Evolutionary conservation across 2,888 invertebrate genomes (phyloP), one percentile per base, ranked within the genome.

Genomic region (Lycocerus yunnanus): DNA sequence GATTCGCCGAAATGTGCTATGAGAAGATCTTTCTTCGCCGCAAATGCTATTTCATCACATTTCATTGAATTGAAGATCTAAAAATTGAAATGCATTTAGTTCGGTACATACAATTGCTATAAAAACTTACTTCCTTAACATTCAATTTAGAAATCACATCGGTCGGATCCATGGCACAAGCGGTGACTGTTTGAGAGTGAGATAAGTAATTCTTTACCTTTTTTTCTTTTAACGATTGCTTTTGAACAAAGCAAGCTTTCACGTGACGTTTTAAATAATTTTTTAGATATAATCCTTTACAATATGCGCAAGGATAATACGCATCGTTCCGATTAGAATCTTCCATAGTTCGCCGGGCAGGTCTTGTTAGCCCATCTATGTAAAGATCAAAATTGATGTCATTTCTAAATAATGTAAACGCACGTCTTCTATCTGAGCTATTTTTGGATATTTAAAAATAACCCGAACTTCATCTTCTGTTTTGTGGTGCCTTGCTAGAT

Each of bases 41-140:
- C 78, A 68, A 78, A 78, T 14, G 78, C 58, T 58, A 80, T 78
- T 24, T 78, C 68, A 72, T 79, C 78, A 10, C 74, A 76, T 68
- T 69, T 80, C 78, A 80, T 79, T 18, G 66, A 71, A 69, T 78
- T 72, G 70, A 79, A 79, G 20, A 80, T 78, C 78, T 80, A 69
- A 69, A 68, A 21, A 20, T 15, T 43, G 21, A 61, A 66, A 69
- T n/a, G n/a, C n/a, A n/a, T n/a, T n/a, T n/a, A n/a, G n/a, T n/a
- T n/a, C n/a, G n/a, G n/a, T n/a, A n/a, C n/a, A n/a, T n/a, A n/a
- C n/a, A n/a, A n/a, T n/a, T n/a, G n/a, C n/a, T n/a, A n/a, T n/a
- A n/a, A n/a, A 24, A 13, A 15, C 15, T 69, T 69, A 69, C 69
- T 63, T 65, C 65, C 21, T 18, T 70, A 0, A 65, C 70, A 58